Evolutionary conservation across 92 coral and sea anemone species (phyloP), one percentile per base, ranked within the genome.

Genomic region (Meandrina meandrites): DNA sequence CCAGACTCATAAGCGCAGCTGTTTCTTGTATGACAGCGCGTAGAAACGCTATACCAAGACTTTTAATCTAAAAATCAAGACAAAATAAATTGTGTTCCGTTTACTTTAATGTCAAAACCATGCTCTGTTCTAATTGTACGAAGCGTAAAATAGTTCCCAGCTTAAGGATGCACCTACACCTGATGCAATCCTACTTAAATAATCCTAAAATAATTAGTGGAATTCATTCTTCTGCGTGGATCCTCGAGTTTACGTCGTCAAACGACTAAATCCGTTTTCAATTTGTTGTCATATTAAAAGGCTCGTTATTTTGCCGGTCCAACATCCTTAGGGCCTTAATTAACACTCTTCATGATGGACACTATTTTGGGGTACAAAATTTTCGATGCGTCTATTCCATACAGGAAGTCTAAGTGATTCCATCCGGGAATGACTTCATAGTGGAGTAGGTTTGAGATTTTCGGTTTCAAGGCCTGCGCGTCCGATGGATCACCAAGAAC

Each of bases 351-450:
- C 85, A 89, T 84, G 28, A 89, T 48, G 37, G 77, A 36, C 42
- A 94, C 69, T 70, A 95, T 84, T 75, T 84, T 83, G 24, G 95
- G 86, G 87, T 90, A 95, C 62, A 95, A 60, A n/a, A 92, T 14
- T 40, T 78, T 89, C 12, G 90, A 80, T 9, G 98, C 96, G 83
- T 95, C 91, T 47, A 82, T 35, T 58, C 95, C 98, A 58, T 88
- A 89, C 47, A 95, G 79, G 81, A 94, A 95, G 87, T 95, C 98
- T 17, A 90, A 47, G 78, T 95, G 98, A 56, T 92, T 94, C 92
- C 95, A 95, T 27, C 81, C 88, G 15, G 87, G 79, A 37, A 95
- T 86, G 32, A 86, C 87, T 91, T 95, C 94, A 31, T 86, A 80
- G 83, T 89, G 94, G 21, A 83, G 71, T 60, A 95, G 90, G 31